Percentiles rank a stretch among this genome's conserved stretches.
These are phyloP conservation scores for Threskiornis aethiopicus DNA, from an alignment of 2,797 vertebrate genomes.

Conservation along the genomic window DNA sequence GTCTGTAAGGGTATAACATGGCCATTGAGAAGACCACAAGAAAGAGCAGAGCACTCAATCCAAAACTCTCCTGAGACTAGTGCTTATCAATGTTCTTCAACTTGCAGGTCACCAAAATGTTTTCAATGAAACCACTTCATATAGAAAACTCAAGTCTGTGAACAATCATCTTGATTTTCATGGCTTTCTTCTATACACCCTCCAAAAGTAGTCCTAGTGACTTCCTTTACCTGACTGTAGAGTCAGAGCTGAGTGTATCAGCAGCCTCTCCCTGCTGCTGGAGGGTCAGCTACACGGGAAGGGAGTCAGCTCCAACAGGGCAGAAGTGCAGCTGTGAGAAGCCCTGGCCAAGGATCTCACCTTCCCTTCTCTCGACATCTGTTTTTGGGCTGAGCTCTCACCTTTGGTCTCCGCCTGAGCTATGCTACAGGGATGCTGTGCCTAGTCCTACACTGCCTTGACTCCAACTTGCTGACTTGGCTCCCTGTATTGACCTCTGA, in stretches of 20 bases:
- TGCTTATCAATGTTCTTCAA: neutral
- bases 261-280: fast-evolving
- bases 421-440: fast-evolving
- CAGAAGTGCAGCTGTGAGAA: neutral
- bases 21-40: neutral
- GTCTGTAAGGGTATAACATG: neutral
- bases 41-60: neutral
- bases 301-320: fast-evolving
- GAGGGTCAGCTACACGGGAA: neutral
- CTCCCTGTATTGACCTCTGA: neutral
- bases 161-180: neutral
- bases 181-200: neutral
- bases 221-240: neutral
- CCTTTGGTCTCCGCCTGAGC: neutral
- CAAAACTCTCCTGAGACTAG: neutral
- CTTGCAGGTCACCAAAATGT: neutral
- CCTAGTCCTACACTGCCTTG: neutral
- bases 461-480: neutral
- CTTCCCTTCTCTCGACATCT: neutral
- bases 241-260: neutral
- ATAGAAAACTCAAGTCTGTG: neutral
- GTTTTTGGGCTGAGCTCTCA: neutral
- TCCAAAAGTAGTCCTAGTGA: neutral
- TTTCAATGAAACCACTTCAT: neutral
- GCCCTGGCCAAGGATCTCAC: neutral